Evolutionary conservation across 2,888 invertebrate genomes (phyloP).

Genomic region (Micoletzkya japonica): DNA sequence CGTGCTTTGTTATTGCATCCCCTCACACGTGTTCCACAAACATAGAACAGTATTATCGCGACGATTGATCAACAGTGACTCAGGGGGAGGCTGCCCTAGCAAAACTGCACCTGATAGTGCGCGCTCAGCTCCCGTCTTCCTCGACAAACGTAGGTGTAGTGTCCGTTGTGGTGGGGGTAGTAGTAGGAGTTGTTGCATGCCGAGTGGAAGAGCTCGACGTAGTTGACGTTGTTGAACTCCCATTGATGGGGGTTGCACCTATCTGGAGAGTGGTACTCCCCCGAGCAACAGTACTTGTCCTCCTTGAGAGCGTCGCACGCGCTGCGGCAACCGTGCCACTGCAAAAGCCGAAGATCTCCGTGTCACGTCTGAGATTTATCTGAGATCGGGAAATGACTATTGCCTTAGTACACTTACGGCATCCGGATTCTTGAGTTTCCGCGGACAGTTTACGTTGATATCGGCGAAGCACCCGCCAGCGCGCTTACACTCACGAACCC

Average conservation of each 20-base stretch:
- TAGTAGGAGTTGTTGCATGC: no score
- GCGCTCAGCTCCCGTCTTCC: no score
- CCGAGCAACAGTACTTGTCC: conserved; percentile 68
- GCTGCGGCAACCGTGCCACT: conserved; percentile 66
- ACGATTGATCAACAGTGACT: no score
- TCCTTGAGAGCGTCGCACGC: conserved; percentile 67
- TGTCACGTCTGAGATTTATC: not conserved
- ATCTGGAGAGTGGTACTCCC: conserved; percentile 64
- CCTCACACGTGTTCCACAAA: no score
- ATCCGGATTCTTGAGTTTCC: not conserved
- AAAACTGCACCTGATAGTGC: no score
- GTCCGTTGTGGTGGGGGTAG: no score
- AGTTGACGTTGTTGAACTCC: conserved; percentile 64
- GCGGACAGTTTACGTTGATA: not conserved
- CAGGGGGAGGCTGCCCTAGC: no score
- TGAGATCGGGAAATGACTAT: no score
- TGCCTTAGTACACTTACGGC: not conserved
- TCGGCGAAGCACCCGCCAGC: conserved; percentile 29
- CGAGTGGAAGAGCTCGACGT: no score
- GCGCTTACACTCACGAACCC: conserved; percentile 19
- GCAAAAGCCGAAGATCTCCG: not conserved
- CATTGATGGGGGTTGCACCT: conserved; percentile 64
- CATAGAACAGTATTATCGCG: no score
- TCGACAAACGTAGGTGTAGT: no score
- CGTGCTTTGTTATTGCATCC: no score